phyloP scores from a whole-genome alignment of 2,797 vertebrate species.

The Sebastes taczanowskii region DNA sequence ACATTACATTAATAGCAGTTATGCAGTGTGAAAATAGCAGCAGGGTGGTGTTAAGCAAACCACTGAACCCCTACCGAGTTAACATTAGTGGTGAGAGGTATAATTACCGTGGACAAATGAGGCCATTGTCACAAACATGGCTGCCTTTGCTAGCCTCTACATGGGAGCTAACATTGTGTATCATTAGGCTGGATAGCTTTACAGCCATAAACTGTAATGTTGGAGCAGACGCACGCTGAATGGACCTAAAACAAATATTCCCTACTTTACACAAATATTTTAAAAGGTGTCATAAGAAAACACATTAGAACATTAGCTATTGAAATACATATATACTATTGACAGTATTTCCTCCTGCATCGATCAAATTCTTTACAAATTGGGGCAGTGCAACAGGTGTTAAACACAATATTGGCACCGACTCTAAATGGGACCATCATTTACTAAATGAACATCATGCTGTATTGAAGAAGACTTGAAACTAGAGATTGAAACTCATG shows the following conservation, averaged over 20 bases:
- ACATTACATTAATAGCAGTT: neutral
- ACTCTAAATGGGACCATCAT: too few relatives aligned
- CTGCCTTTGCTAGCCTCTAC: neutral
- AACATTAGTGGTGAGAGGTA: neutral
- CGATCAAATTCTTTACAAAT: neutral
- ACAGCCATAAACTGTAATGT: neutral
- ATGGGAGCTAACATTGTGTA: neutral
- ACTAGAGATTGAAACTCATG: too few relatives aligned
- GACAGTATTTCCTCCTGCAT: neutral
- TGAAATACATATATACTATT: neutral
- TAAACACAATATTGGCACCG: neutral
- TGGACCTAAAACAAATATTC: neutral
- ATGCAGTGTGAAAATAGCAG: neutral
- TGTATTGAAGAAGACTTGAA: too few relatives aligned
- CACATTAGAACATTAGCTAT: neutral
- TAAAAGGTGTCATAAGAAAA: too few relatives aligned
- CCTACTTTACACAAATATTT: too few relatives aligned
- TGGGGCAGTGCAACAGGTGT: neutral
- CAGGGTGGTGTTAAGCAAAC: neutral
- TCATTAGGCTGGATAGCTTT: neutral
- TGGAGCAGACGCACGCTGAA: neutral
- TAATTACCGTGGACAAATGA: neutral
- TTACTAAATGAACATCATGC: too few relatives aligned
- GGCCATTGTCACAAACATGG: neutral
- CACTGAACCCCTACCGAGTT: neutral